Percentiles rank a stretch among this genome's conserved stretches.
Evolutionary conservation across 1,140 invertebrate species (phyloP).

Genomic region (Polyergus mexicanus): DNA sequence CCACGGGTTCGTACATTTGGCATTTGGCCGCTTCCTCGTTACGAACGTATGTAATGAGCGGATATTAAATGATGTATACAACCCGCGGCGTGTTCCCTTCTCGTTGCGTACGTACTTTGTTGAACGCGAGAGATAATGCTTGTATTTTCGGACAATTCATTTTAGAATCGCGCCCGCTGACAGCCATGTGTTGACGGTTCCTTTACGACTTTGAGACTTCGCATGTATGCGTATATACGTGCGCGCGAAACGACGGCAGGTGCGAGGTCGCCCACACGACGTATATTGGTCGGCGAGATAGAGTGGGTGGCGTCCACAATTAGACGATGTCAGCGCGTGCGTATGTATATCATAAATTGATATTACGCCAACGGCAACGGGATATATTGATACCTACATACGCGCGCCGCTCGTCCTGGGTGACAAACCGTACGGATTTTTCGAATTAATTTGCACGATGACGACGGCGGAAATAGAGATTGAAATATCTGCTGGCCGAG

Average conservation of each 20-base stretch:
- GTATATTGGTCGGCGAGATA: constrained; percentile 68
- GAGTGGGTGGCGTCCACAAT: constrained; percentile 72
- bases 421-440: constrained; percentile 50
- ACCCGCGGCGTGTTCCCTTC: background rate
- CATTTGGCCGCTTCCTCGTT: constrained; percentile 34
- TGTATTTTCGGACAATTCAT: constrained; percentile 62
- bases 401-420: background rate
- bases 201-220: constrained; percentile 14
- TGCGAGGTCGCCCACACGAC: constrained; percentile 66
- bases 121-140: background rate
- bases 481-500: constrained; percentile 49
- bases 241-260: constrained; percentile 43
- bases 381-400: background rate
- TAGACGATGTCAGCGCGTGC: constrained; percentile 61
- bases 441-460: constrained; percentile 52
- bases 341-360: constrained; percentile 68
- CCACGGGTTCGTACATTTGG: constrained; percentile 19
- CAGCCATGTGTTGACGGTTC: constrained; percentile 27
- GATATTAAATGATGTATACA: constrained; percentile 19
- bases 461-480: constrained; percentile 41
- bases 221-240: background rate
- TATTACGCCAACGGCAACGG: constrained; percentile 53
- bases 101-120: constrained; percentile 35
- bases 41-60: constrained; percentile 21
- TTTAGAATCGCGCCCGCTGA: constrained; percentile 9